Conservation (phyloP, 1,140 invertebrate species). For the Bacillus rossius region DNA sequence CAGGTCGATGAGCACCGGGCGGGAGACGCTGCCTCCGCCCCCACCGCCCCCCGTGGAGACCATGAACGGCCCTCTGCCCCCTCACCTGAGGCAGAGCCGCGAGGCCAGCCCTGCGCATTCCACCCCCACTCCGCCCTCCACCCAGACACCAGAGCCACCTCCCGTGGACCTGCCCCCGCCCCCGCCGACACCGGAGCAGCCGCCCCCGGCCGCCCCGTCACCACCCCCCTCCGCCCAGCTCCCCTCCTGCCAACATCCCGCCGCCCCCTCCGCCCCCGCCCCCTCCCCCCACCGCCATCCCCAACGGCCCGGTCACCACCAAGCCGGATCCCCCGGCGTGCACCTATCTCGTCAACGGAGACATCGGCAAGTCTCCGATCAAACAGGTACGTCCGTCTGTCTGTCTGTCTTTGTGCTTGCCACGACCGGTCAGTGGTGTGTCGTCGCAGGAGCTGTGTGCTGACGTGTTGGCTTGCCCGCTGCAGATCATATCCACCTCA, state of each 20-base stretch:
- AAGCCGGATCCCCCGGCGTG: conserved; percentile 27
- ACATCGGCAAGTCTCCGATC: conserved; percentile 45
- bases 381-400: conserved; percentile 33
- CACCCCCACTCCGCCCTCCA: conserved; percentile 24
- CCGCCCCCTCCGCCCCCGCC: conserved; percentile 50
- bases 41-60: conserved; percentile 67
- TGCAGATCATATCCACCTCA: conserved; percentile 46
- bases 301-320: conserved; percentile 43
- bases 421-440: too few species aligned
- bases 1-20: conserved; percentile 53
- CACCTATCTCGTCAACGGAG: conserved; percentile 48
- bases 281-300: conserved; percentile 42
- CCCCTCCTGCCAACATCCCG: conserved; percentile 39
- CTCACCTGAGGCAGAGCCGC: conserved; percentile 23
- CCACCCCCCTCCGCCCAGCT: conserved; percentile 45
- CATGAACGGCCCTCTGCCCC: conserved; percentile 29
- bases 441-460: not conserved
- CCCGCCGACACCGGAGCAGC: conserved; percentile 15
- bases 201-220: conserved; percentile 33
- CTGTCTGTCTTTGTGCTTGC: not conserved
- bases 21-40: conserved; percentile 79
- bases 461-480: conserved; percentile 2
- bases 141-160: not conserved
- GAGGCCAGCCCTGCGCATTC: conserved; percentile 11
- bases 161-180: conserved; percentile 8